Percentiles rank a stretch among this genome's conserved stretches.
Conservation (phyloP, 2,888 invertebrate species). For the Brenthis ino region DNA sequence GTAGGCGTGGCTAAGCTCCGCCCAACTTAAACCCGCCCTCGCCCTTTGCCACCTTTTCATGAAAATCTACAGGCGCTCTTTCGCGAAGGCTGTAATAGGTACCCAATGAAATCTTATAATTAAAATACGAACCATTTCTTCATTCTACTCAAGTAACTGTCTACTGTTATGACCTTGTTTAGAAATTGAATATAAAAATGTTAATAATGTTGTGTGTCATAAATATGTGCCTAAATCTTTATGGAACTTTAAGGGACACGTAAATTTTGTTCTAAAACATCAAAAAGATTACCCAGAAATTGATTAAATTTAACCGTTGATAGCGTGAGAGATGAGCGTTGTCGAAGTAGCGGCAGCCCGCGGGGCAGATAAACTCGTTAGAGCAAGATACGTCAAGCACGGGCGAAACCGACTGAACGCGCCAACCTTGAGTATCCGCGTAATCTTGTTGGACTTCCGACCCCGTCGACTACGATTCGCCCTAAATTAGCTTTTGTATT, state of each 20-base stretch:
- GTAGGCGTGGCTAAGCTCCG: slow-evolving; percentile 77
- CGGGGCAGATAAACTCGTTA: slow-evolving; percentile 82
- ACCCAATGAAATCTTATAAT: slow-evolving; percentile 42
- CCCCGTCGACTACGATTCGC: slow-evolving; percentile 70
- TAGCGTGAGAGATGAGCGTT: slow-evolving; percentile 69
- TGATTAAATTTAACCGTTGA: slow-evolving; percentile 68
- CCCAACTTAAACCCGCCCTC: slow-evolving; percentile 75
- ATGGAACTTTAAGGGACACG: not conserved
- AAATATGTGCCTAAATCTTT: not conserved
- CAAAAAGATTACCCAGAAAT: slow-evolving; percentile 52
- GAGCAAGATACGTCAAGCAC: slow-evolving; percentile 67
- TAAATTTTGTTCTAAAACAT: slow-evolving; percentile 28
- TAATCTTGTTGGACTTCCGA: slow-evolving; percentile 77
- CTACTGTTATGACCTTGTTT: not conserved
- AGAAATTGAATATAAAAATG: not conserved
- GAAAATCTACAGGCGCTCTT: slow-evolving; percentile 64
- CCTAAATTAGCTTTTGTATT: slow-evolving; percentile 74
- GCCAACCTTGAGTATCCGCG: slow-evolving; percentile 64
- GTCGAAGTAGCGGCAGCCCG: slow-evolving; percentile 64
- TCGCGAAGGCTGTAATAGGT: slow-evolving; percentile 49
- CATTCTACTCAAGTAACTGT: slow-evolving; percentile 9
- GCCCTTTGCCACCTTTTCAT: slow-evolving; percentile 76
- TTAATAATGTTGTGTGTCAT: not conserved
- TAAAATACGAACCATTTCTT: slow-evolving; percentile 31
- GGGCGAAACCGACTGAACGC: slow-evolving; percentile 56